Conservation (phyloP, 2,888 invertebrate genomes). For the Cremastinae sp. region DNA sequence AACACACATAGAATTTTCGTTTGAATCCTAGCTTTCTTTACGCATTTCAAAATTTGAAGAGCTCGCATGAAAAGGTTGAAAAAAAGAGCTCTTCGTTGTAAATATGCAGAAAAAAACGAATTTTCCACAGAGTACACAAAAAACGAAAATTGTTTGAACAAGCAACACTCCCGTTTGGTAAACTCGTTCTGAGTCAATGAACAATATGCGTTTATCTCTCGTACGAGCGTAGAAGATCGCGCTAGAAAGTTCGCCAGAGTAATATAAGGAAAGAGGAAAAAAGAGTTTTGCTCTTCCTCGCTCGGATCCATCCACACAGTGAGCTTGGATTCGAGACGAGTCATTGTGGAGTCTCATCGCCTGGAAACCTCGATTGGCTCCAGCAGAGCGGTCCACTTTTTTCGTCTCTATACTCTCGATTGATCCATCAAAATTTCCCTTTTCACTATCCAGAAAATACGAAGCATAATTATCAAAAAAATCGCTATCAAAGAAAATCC, state of each 20-base stretch:
- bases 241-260: slow-evolving; percentile 50
- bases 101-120: background rate
- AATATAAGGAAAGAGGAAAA: slow-evolving; percentile 20
- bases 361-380: slow-evolving; percentile 52
- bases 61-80: background rate
- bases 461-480: background rate
- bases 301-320: slow-evolving; percentile 30
- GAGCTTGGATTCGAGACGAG: slow-evolving; percentile 46
- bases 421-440: background rate
- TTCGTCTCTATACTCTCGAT: slow-evolving; percentile 22
- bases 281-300: slow-evolving; percentile 17
- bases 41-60: slow-evolving; percentile 1
- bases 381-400: slow-evolving; percentile 38
- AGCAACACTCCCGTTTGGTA: slow-evolving; percentile 19
- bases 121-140: slow-evolving; percentile 11
- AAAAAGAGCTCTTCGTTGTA: too few species aligned
- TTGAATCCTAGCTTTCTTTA: background rate
- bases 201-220: slow-evolving; percentile 50
- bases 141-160: slow-evolving; percentile 13
- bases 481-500: background rate
- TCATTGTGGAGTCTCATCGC: slow-evolving; percentile 40
- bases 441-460: background rate
- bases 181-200: slow-evolving; percentile 23
- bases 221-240: slow-evolving; percentile 18
- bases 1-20: slow-evolving; percentile 38